These are phyloP conservation scores for Yponomeuta cagnagella DNA, from an alignment of 2,888 invertebrate genomes.

Conservation along the genomic window DNA sequence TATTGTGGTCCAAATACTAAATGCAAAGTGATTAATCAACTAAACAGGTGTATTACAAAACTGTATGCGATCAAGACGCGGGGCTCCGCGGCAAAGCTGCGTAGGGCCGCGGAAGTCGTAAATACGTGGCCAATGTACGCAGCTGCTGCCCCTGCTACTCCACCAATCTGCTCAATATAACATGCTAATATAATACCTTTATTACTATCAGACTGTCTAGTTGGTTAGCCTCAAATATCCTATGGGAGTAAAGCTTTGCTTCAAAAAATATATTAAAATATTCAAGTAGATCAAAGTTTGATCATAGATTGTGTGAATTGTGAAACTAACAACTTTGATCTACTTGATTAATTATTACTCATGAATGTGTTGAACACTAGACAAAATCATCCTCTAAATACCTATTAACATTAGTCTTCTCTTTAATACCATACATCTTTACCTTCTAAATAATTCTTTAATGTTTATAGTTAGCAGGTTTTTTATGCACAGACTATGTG, in stretches of 20 bases:
- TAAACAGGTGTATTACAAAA: constrained; percentile 54
- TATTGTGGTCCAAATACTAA: constrained; percentile 11
- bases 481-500: too few relatives aligned
- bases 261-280: too few relatives aligned
- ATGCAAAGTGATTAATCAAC: constrained; percentile 57
- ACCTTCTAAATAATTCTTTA: too few relatives aligned
- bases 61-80: constrained; percentile 36
- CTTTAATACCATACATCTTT: too few relatives aligned
- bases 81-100: constrained; percentile 50
- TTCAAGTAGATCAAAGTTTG: too few relatives aligned
- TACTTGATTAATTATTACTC: too few relatives aligned
- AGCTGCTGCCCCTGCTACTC: not conserved
- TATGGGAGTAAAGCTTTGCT: not conserved
- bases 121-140: constrained; percentile 33
- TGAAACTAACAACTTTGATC: too few relatives aligned
- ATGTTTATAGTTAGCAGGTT: too few relatives aligned
- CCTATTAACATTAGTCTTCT: too few relatives aligned
- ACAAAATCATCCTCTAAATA: too few relatives aligned
- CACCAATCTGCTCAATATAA: constrained; percentile 12
- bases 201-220: constrained; percentile 2
- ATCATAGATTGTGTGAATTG: too few relatives aligned
- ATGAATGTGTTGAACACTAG: too few relatives aligned
- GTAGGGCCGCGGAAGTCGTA: constrained; percentile 52
- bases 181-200: constrained; percentile 16
- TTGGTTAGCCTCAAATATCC: not conserved